Base-by-base conservation (phyloP, 1,140 invertebrate species). In the Zaprionus nigranus region DNA sequence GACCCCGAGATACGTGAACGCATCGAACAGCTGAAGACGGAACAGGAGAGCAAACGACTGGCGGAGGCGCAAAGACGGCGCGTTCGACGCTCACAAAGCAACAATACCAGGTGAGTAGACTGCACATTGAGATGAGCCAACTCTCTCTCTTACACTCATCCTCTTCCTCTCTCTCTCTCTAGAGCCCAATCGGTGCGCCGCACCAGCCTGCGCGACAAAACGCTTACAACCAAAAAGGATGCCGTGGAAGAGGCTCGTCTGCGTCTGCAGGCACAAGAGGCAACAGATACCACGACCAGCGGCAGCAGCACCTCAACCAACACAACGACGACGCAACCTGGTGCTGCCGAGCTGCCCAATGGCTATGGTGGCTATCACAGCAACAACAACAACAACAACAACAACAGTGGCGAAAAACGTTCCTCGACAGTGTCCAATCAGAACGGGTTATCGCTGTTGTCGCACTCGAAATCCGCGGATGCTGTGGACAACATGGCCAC, bases 201-300 rank as follows among this genome's bases (percentile, higher is more conserved):
- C 57, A 99, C 98, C 30, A 99, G 98, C n/a, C 96, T 99, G 68
- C 94, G 98, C 34, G 98, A 99, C 92, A 99, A 98, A 93, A 97
- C 96, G 63, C 94, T 98, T 69, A 97, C 98, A 49, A 97, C 98
- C n/a, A 98, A 98, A 93, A 97, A 98, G 86, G 98, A 99, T 93
- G 98, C 97, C 11, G 95, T 97, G 54, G 98, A 99, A 93, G 98
- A 99, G 93, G 97, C 97, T 12, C 94, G 96, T 24, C 92, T 97
- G 2, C 93, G 96, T 61, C 65, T 96, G 85, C 94, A 95, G 92
- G 95, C 95, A 54, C 95, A 95, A 91, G 94, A 95, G 93, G 95
- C 78, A 28, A 79, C 85, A 6, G 84, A 80, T 2, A 69, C 85
- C 43, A 73, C 62, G 26, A 30, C 58, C 7, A 36, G 68, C 26